Conservation (phyloP, 2,797 vertebrate species). For the Halcyon smyrnensis region DNA sequence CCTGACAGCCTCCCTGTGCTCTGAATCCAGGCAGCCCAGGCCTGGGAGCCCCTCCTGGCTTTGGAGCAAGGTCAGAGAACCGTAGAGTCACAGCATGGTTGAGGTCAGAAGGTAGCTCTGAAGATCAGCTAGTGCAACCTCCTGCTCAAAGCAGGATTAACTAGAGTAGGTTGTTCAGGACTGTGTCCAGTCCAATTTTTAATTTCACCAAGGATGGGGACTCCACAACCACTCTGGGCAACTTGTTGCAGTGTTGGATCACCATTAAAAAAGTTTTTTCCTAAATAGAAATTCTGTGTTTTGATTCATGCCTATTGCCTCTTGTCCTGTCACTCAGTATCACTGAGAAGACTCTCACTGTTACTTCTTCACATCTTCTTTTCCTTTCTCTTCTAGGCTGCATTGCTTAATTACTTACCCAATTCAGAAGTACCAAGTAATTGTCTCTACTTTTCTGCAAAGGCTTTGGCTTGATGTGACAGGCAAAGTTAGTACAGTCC, state of each 20-base stretch:
- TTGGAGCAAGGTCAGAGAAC: neutral
- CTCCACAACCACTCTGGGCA: neutral
- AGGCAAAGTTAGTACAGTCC: neutral
- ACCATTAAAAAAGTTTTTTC: neutral
- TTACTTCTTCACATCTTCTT: neutral
- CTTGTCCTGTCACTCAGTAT: neutral
- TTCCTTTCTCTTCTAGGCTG: neutral
- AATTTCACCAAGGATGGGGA: neutral
- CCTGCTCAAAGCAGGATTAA: neutral
- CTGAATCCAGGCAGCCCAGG: neutral
- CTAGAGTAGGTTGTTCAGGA: neutral
- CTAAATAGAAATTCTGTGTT: neutral
- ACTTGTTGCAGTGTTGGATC: neutral
- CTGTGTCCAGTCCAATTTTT: neutral
- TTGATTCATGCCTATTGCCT: neutral
- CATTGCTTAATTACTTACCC: neutral
- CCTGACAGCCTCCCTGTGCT: neutral
- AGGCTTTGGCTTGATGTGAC: neutral
- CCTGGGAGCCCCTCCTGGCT: neutral
- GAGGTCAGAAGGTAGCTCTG: neutral
- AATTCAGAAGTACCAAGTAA: neutral
- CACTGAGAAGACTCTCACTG: neutral
- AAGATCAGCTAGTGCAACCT: neutral
- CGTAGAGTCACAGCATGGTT: neutral
- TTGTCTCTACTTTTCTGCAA: neutral